Evolutionary conservation across 2,888 invertebrate genomes (phyloP).

Genomic region (Minunthozetes semirufus): DNA sequence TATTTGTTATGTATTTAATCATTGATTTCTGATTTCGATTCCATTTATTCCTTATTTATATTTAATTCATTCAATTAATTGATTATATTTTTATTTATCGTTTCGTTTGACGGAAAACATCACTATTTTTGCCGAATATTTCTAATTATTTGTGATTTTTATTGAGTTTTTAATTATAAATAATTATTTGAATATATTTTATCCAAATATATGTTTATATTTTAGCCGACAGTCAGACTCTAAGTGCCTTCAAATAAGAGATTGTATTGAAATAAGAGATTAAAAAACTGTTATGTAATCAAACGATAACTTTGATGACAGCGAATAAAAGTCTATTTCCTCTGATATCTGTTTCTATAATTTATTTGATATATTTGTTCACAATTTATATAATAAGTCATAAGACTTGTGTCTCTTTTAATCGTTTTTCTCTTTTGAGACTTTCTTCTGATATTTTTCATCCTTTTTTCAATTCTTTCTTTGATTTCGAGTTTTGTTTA

Average conservation of each 20-base stretch:
- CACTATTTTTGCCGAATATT: background rate
- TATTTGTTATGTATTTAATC: background rate
- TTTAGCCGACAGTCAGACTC: background rate
- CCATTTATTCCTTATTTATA: background rate
- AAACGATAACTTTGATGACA: too few species aligned
- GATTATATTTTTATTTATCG: background rate
- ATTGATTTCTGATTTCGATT: background rate
- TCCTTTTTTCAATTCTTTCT: too few species aligned
- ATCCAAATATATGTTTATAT: background rate
- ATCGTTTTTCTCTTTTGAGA: too few species aligned
- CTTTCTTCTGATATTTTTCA: too few species aligned
- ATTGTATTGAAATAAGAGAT: too few species aligned
- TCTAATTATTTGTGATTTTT: background rate
- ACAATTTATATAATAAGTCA: too few species aligned
- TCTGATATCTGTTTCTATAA: too few species aligned
- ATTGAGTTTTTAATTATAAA: background rate
- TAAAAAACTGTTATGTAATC: background rate
- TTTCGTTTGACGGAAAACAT: background rate
- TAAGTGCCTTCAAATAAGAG: background rate
- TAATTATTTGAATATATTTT: background rate
- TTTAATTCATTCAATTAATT: background rate
- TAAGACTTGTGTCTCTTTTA: too few species aligned
- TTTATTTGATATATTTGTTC: too few species aligned
- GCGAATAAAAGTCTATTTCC: too few species aligned
- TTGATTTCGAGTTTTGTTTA: too few species aligned